A percentile compares a stretch with the other conserved stretches of the same genome.
Evolutionary conservation across 2,888 invertebrate species (phyloP).

Genomic region (Colostygia pectinataria): DNA sequence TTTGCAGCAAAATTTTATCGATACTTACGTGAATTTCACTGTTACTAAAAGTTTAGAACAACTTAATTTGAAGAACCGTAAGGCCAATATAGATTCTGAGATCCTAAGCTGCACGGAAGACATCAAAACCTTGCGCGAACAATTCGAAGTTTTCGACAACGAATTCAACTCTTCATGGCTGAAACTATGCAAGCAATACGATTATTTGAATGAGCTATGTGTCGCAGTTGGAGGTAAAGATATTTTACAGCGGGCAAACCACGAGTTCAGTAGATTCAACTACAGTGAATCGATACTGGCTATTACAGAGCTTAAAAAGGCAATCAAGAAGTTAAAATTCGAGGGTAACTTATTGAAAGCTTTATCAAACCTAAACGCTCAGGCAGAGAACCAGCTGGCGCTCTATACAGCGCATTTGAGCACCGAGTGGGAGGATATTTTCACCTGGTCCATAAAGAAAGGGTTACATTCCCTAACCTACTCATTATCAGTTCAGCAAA

Average conservation of each 20-base stretch:
- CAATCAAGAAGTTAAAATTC: conserved; percentile 54
- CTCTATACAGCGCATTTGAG: conserved; percentile 69
- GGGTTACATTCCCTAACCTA: conserved; percentile 62
- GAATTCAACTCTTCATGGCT: conserved; percentile 53
- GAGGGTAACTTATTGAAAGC: conserved; percentile 61
- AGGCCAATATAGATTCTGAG: conserved; percentile 57
- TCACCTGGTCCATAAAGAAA: conserved; percentile 67
- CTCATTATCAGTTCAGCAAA: conserved; percentile 69
- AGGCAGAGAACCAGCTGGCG: conserved; percentile 67
- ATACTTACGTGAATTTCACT: conserved; percentile 62
- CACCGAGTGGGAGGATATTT: conserved; percentile 73
- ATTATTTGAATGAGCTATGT: conserved; percentile 55
- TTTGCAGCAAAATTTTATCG: conserved; percentile 68
- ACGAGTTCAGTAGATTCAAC: conserved; percentile 64
- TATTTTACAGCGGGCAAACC: conserved; percentile 62
- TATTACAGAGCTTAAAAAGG: conserved; percentile 52
- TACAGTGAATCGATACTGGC: conserved; percentile 63
- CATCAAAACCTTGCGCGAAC: conserved; percentile 45
- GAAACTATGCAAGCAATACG: conserved; percentile 53
- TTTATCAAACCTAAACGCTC: conserved; percentile 54
- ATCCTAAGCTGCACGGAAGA: conserved; percentile 47
- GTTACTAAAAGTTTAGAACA: conserved; percentile 71
- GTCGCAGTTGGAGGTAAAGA: conserved; percentile 59
- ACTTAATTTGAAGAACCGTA: conserved; percentile 66
- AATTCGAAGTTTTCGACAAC: conserved; percentile 49